Evolutionary conservation across 2,113 vertebrate genomes (phyloP).

Genomic region (mouse (Mus musculus)): DNA sequence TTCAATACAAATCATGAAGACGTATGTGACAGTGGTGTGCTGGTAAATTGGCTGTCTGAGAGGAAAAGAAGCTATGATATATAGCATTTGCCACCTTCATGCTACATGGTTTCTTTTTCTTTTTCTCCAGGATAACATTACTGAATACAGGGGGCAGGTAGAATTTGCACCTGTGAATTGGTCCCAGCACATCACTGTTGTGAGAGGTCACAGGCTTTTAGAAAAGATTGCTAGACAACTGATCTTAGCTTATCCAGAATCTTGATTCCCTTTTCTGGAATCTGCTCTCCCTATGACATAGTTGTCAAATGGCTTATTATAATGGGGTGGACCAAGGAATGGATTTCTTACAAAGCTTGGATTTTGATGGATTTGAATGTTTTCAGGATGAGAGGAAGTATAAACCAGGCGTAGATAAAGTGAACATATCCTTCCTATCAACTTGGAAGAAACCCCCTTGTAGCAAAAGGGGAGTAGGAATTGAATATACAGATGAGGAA

Average conservation of each 20-base stretch:
- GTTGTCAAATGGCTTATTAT: not conserved
- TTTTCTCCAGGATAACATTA: not conserved
- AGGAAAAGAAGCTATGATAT: not conserved
- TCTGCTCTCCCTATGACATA: not conserved
- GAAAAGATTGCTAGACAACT: not conserved
- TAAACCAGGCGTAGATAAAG: not conserved
- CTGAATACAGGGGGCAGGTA: not conserved
- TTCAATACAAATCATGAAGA: conserved; percentile 10
- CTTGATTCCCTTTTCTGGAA: conserved; percentile 5
- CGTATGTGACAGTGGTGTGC: not conserved
- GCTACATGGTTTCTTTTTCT: not conserved
- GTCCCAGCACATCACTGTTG: not conserved
- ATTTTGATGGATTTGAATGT: conserved; percentile 3
- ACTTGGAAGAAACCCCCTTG: not conserved
- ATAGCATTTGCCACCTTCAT: not conserved
- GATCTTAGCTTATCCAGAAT: not conserved
- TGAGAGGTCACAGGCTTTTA: not conserved
- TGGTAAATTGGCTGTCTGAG: not conserved
- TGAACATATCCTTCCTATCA: not conserved
- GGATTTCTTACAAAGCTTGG: not conserved
- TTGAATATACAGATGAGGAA: not conserved
- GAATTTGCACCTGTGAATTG: not conserved
- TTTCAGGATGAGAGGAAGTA: not conserved
- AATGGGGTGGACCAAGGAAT: not conserved
- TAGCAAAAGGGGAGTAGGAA: not conserved